These are phyloP conservation scores for Enteromius mattozi DNA, from an alignment of 2,797 vertebrate species.

Conservation along the genomic window DNA sequence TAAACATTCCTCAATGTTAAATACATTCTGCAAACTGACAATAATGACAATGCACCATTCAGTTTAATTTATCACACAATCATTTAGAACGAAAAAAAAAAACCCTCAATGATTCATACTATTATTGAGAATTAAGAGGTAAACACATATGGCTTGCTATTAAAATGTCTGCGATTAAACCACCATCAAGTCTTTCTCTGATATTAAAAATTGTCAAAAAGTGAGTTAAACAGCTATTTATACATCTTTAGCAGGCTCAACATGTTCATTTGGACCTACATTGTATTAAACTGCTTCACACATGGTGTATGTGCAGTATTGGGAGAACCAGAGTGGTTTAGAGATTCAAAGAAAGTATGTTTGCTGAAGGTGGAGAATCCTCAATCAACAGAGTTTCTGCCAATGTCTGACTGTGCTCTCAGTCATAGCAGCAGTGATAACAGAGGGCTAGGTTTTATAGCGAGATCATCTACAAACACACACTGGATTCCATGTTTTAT, in stretches of 20 bases:
- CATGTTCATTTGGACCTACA: not conserved
- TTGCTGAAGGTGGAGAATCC: slow-evolving; percentile 34
- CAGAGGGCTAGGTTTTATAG: slow-evolving; percentile 37
- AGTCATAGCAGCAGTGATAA: slow-evolving; percentile 27
- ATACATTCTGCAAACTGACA: not conserved
- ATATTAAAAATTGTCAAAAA: not conserved
- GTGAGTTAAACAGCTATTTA: not conserved
- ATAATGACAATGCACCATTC: not conserved
- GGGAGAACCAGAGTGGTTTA: not conserved
- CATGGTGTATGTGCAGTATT: not conserved
- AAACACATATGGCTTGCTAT: not conserved
- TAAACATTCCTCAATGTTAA: slow-evolving; percentile 14
- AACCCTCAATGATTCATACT: not conserved
- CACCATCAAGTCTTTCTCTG: not conserved
- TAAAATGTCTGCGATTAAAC: not conserved
- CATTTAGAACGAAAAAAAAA: not conserved
- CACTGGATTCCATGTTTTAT: not conserved
- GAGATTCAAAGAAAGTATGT: slow-evolving; percentile 14
- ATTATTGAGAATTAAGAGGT: not conserved
- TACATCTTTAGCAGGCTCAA: not conserved
- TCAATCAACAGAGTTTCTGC: not conserved
- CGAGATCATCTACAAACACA: not conserved
- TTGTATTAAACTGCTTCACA: not conserved
- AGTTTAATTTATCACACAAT: not conserved
- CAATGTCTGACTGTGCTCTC: not conserved